phyloP scores from a whole-genome alignment of 92 coral and sea anemone species.

The Montipora capitata region DNA sequence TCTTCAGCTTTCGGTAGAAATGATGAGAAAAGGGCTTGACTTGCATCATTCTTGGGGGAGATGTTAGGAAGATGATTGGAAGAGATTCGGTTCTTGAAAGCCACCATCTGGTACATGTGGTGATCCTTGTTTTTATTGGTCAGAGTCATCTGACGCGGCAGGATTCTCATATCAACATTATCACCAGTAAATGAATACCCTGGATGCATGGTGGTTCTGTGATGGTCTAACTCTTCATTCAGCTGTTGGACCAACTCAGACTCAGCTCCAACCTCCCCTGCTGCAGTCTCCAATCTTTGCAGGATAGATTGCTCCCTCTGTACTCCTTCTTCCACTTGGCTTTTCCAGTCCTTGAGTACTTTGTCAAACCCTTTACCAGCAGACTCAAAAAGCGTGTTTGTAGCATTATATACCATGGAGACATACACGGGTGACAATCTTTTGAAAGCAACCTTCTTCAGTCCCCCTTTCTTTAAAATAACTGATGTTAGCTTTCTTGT shows the following conservation, averaged over 20 bases:
- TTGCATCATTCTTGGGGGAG: constrained; percentile 5
- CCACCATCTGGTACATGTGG: constrained; percentile 66
- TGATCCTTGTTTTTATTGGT: constrained; percentile 63
- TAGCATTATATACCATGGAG: constrained; percentile 66
- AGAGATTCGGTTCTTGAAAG: constrained; percentile 51
- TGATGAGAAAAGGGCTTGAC: constrained; percentile 39
- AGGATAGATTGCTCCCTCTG: constrained; percentile 30
- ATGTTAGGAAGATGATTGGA: constrained; percentile 62
- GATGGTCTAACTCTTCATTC: constrained; percentile 25
- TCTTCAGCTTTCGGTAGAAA: constrained; percentile 71
- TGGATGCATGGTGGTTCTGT: constrained; percentile 69
- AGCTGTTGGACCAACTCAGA: constrained; percentile 43
- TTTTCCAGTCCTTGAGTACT: constrained; percentile 35
- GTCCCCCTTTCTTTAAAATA: constrained; percentile 56
- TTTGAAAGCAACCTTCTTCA: constrained; percentile 57
- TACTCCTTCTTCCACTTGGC: constrained; percentile 45
- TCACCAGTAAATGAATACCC: constrained; percentile 81
- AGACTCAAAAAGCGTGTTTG: constrained; percentile 51
- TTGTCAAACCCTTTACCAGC: constrained; percentile 58
- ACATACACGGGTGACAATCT: constrained; percentile 44
- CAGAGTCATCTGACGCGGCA: constrained; percentile 61
- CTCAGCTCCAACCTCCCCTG: constrained; percentile 23
- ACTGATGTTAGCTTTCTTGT: constrained; percentile 50
- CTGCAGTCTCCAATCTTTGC: constrained; percentile 23
- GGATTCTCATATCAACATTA: constrained; percentile 61